Base-by-base conservation (phyloP, 2,888 invertebrate genomes). In the Macroteleia sp. region DNA sequence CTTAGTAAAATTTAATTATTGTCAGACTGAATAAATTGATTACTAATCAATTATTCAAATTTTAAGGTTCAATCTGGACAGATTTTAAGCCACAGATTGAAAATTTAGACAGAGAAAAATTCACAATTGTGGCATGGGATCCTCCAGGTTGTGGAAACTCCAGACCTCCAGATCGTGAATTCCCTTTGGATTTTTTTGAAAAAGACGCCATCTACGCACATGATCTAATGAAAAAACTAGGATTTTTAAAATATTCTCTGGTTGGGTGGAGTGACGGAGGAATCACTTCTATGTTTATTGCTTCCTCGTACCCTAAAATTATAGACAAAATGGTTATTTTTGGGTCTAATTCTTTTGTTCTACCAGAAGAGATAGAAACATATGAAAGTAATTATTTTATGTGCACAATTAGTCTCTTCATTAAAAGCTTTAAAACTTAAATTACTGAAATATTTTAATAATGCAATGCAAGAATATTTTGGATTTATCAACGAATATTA, bases 261-360 rank as follows among this genome's bases (percentile, higher is more conserved):
- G 86, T 97, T 66, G 98, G 98, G 0, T 98, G 97, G 97, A 97
- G 97, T 91, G 97, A 97, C 91, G 98, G 98, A 20, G 98, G 96
- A 1, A 95, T 95, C 41, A 94, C 96, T 0, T 95, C 94, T 12
- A 91, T 98, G 79, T 94, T 97, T 25, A 87, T 96, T n/a, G 95
- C 97, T 3, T 95, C 95, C 1, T 94, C 93, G 70, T 93, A 95
- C 90, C 94, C 95, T 0, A 92, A 94, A 0, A 91, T 91, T 8
- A 92, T 97, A 0, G 92, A 94, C 9, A 97, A 96, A 87, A 90
- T 97, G 66, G 94, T 97, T 0, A 92, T 96, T 9, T 95, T 96
- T 94, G 97, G 96, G 0, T 92, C 95, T 0, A 96, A 96, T 87
- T 93, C 97, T 0, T 97, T 95, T 84, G 91, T 97, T 41, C 90